Evolutionary conservation across 2,888 invertebrate genomes (phyloP).

Genomic region (Mayetiola destructor): DNA sequence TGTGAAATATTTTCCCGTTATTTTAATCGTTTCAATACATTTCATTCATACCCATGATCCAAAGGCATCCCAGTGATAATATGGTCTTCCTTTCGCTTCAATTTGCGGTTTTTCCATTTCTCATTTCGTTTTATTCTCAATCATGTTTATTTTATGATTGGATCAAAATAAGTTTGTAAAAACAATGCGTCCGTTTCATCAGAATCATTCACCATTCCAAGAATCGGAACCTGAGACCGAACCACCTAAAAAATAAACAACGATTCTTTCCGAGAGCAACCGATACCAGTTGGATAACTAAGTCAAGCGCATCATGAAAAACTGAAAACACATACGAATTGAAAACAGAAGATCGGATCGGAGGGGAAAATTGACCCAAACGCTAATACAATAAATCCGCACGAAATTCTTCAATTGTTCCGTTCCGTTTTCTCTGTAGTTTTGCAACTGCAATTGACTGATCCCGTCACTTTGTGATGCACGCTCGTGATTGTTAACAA

Average conservation of each 20-base stretch:
- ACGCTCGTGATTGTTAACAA: conserved; percentile 5
- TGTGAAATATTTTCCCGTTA: conserved; percentile 5
- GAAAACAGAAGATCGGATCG: no score
- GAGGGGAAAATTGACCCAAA: neutral
- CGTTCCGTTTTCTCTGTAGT: neutral
- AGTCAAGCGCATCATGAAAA: no score
- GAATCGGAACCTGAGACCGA: no score
- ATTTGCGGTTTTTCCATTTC: neutral
- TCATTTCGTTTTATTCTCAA: neutral
- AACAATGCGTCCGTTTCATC: neutral
- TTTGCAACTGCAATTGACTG: neutral
- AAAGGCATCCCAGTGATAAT: conserved; percentile 3
- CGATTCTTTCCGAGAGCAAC: no score
- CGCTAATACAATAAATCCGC: neutral
- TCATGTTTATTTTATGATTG: neutral
- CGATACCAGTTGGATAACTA: no score
- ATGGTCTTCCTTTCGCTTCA: neutral
- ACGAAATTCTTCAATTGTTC: no score
- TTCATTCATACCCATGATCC: neutral
- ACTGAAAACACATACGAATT: no score
- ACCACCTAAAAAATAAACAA: no score
- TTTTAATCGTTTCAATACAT: neutral
- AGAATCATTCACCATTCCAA: no score
- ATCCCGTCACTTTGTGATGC: neutral
- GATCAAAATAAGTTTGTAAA: neutral